Evolutionary conservation across 2,888 invertebrate genomes (phyloP), one percentile per base, ranked within the genome.

Genomic region (Drosophila mercatorum): DNA sequence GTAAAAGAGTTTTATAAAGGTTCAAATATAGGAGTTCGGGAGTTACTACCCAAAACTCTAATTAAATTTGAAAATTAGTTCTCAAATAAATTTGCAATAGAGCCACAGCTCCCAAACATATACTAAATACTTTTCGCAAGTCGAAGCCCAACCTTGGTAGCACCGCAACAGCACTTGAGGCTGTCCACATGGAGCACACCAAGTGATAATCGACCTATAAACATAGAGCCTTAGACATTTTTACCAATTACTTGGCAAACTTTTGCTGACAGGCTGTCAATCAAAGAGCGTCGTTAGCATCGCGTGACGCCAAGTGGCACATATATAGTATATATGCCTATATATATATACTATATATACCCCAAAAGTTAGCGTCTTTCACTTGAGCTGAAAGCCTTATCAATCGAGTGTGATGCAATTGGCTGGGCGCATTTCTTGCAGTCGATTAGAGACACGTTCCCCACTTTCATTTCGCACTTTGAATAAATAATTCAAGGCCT

Each of bases 201-300:
- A 43, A 53, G 52, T 65, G 46, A 43, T 58, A 59, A 63, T 51
- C 65, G 68, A 74, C 78, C 72, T 47, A 72, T 43, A 82, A 68
- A 63, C 44, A 22, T 22, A 53, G 49, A 56, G 51, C 57, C 56
- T 57, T 52, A 65, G 47, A 40, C 75, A 69, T 82, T 78, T 75
- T 76, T 58, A 65, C 74, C 88, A 84, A 84, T 88, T 80, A 85
- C 79, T 79, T 75, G 72, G 56, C 56, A 88, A 84, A 84, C 83
- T 84, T 85, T 71, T 66, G 74, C 72, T 56, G 88, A 81, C 83
- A 80, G 72, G 56, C 66, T 60, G 78, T 82, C 85, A 75, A 82
- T 88, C 86, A 73, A 57, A 64, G 64, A 55, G 72, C 88, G 78
- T 88, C 67, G 86, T 88, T 85, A 84, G 84, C 74, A 85, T 84